Base-by-base conservation (phyloP, 2,888 invertebrate species). In the Anagyrus pseudococci region DNA sequence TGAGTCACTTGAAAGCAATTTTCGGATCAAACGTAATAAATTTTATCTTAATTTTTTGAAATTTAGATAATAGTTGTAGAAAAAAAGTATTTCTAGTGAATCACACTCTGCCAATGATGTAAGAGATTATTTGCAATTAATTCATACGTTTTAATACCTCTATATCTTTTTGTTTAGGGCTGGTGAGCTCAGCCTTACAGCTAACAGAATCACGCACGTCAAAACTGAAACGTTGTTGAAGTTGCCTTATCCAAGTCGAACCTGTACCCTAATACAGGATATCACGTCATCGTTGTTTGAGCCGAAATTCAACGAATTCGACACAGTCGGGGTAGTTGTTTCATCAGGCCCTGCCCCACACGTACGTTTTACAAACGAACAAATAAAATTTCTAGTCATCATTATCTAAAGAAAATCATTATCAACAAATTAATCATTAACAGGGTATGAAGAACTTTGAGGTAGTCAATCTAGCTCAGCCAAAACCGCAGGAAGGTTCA, bases 291-390 rank as follows among this genome's bases (percentile, higher is more conserved):
- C 69, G 19, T 75, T 72, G 44, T 83, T 83, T 67, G 73, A 76
- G 62, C 83, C 85, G 4, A 65, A 76, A 10, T 89, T 87, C 73
- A 86, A 87, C 65, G 93, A 93, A 83, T 84, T 92, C 67, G 93
- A 93, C 79, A 87, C 89, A 10, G 85, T 88, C 4, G 93, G 92
- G 1, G 71, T 91, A 2, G 84, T 92, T 41, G 83, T 89, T 23
- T 78, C 83, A 60, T 82, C 88, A 40, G 85, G 84, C 66, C 83
- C 85, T 23, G 76, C 83, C 25, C 82, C 80, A 23, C 74, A 79
- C 62, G 82, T 83, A 69, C 1, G 60, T 60, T 41, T 4, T 29
- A 8, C 15, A n/a, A n/a, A n/a, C n/a, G n/a, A n/a, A 25, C 8
- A 2, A 26, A 22, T 37, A 22, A 40, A 2, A 26, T 37, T 25